A percentile compares a stretch with the other conserved stretches of the same genome.
phyloP scores from a whole-genome alignment of 2,797 vertebrate species.

The Ambastaia sidthimunki region DNA sequence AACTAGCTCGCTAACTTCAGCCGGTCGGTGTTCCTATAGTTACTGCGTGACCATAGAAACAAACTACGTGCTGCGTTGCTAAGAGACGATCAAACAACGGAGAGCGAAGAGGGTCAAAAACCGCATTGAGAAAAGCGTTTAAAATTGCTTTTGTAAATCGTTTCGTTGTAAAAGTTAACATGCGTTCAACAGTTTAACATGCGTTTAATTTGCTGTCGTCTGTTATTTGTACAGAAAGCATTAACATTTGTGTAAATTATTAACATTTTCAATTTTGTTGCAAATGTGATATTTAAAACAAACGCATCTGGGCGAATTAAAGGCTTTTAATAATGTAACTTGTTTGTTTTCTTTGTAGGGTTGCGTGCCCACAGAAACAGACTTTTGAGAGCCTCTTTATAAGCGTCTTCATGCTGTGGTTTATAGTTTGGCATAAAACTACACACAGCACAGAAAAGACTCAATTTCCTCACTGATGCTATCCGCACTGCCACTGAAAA shows the following conservation, averaged over 20 bases:
- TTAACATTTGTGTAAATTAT: no score
- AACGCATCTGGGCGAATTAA: slow-evolving; percentile 2
- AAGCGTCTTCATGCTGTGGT: slow-evolving; percentile 61
- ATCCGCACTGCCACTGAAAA: slow-evolving; percentile 71
- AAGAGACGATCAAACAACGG: slow-evolving; percentile 63
- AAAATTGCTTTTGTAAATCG: neutral
- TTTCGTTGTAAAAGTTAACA: neutral
- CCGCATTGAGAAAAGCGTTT: neutral
- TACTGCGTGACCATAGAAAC: slow-evolving; percentile 47
- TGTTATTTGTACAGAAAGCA: neutral
- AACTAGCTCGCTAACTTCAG: neutral
- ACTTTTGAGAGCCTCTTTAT: slow-evolving; percentile 71
- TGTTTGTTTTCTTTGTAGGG: slow-evolving; percentile 68
- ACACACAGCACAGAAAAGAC: slow-evolving; percentile 74
- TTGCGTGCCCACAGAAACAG: slow-evolving; percentile 64
- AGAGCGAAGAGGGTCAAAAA: slow-evolving; percentile 40
- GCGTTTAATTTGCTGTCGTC: neutral
- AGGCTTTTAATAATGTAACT: slow-evolving; percentile 30
- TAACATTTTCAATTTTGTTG: no score
- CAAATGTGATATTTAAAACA: no score
- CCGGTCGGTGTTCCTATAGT: neutral
- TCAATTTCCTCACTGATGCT: slow-evolving; percentile 71
- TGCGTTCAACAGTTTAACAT: neutral
- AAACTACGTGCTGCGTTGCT: slow-evolving; percentile 62
- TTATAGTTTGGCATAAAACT: slow-evolving; percentile 74